Conservation (phyloP, 2,888 invertebrate genomes). For the Cataglyphis altisquamis region DNA sequence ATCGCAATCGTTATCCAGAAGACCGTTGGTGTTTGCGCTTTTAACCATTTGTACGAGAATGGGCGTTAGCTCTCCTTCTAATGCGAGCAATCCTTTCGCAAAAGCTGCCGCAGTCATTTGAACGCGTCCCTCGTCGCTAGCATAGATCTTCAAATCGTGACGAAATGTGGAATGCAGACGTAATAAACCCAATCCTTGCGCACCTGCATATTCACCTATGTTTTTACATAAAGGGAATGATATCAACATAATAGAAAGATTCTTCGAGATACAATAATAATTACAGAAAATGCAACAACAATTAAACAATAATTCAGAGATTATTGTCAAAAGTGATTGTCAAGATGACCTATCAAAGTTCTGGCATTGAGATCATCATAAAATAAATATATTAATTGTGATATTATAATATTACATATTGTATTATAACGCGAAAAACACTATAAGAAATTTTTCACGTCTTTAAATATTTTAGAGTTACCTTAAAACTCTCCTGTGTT, state of each 20-base stretch:
- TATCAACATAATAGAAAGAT: constrained; percentile 12
- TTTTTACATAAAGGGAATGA: constrained; percentile 21
- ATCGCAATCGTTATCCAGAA: constrained; percentile 99
- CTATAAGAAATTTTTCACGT: constrained; percentile 11
- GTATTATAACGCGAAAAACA: not conserved
- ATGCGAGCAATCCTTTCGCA: constrained; percentile 98
- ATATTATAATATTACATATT: not conserved
- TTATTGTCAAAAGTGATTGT: constrained; percentile 48
- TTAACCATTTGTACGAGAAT: constrained; percentile 99
- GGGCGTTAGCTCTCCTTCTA: constrained; percentile 99
- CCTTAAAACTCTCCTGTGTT: constrained; percentile 36
- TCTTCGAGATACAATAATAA: not conserved
- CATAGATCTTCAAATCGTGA: constrained; percentile 99
- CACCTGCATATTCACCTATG: constrained; percentile 93
- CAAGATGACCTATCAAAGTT: constrained; percentile 47
- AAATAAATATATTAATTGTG: constrained; percentile 10
- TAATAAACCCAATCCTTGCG: constrained; percentile 97
- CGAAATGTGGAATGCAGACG: constrained; percentile 99
- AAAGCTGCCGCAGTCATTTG: constrained; percentile 99
- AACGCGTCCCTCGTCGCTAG: constrained; percentile 99
- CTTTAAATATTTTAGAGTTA: constrained; percentile 42
- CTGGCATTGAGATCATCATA: constrained; percentile 50
- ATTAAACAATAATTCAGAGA: constrained; percentile 49
- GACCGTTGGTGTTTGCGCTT: constrained; percentile 99
- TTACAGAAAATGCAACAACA: constrained; percentile 29